These are phyloP conservation scores for Aldabrachelys gigantea DNA, from an alignment of 2,113 vertebrate species.

Conservation along the genomic window DNA sequence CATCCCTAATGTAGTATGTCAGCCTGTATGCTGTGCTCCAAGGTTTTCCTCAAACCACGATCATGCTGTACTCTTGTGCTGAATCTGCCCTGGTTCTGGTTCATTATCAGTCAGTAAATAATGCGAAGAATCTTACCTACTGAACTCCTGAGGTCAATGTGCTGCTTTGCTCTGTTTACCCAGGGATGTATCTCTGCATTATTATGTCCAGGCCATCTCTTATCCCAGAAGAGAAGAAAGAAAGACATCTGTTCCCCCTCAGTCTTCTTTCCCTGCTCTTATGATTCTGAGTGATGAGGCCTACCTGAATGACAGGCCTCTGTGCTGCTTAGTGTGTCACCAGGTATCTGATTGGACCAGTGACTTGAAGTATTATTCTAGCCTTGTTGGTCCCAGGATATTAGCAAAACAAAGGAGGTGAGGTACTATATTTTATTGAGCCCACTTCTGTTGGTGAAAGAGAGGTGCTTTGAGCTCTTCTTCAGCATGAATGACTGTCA, in stretches of 20 bases:
- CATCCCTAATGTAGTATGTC: neutral
- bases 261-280: rapidly evolving
- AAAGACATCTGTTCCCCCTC: no score
- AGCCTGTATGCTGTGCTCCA: neutral
- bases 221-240: neutral
- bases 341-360: neutral
- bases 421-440: no score
- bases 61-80: neutral
- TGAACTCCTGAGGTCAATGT: neutral
- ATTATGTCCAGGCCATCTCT: neutral
- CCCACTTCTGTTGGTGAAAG: neutral
- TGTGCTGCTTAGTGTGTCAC: neutral
- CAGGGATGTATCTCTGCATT: neutral
- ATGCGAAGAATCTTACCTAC: neutral
- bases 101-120: neutral
- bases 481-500: neutral
- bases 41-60: neutral
- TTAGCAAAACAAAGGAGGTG: neutral
- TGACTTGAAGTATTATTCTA: neutral
- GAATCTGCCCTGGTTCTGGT: neutral
- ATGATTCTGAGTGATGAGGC: neutral
- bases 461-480: neutral
- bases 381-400: neutral
- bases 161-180: neutral
- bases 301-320: neutral